These are phyloP conservation scores for Andrena camellia DNA, from an alignment of 2,888 invertebrate species.

Conservation along the genomic window DNA sequence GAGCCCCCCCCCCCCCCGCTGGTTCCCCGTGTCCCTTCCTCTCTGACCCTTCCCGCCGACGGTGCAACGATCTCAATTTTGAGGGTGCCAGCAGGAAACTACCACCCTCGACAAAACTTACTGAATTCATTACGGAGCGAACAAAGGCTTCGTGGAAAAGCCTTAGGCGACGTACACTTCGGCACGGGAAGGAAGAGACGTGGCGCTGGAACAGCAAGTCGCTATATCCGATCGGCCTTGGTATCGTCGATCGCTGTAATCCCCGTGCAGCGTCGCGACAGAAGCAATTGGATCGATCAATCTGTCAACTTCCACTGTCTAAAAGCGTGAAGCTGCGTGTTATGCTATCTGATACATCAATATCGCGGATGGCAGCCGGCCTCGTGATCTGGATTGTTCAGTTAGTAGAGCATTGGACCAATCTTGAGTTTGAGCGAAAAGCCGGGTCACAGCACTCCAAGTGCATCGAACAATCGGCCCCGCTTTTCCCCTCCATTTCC, in stretches of 20 bases:
- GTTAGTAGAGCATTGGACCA: background rate
- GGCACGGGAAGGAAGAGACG: constrained; percentile 54
- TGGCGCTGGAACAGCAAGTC: constrained; percentile 37
- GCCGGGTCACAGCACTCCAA: constrained; percentile 7
- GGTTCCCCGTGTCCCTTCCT: constrained; percentile 44
- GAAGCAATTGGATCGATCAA: background rate
- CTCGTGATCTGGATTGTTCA: background rate
- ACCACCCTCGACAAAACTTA: constrained; percentile 84
- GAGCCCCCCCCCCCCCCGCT: constrained; percentile 36
- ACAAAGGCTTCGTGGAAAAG: constrained; percentile 80
- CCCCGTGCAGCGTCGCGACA: background rate
- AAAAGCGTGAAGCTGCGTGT: background rate
- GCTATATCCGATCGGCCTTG: constrained; percentile 17
- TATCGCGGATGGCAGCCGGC: background rate
- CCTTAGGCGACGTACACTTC: constrained; percentile 76
- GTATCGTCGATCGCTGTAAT: constrained; percentile 10
- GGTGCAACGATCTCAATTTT: constrained; percentile 80
- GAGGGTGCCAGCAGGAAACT: constrained; percentile 84
- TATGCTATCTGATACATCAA: background rate
- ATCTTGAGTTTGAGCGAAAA: constrained; percentile 6
- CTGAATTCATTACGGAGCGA: constrained; percentile 83
- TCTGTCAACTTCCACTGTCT: constrained; percentile 1
- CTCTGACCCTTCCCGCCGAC: constrained; percentile 64
- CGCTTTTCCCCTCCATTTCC: constrained; percentile 20
- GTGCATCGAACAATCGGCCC: constrained; percentile 22